These are phyloP conservation scores for Plebejus anna DNA, from an alignment of 2,888 invertebrate species.

Conservation along the genomic window DNA sequence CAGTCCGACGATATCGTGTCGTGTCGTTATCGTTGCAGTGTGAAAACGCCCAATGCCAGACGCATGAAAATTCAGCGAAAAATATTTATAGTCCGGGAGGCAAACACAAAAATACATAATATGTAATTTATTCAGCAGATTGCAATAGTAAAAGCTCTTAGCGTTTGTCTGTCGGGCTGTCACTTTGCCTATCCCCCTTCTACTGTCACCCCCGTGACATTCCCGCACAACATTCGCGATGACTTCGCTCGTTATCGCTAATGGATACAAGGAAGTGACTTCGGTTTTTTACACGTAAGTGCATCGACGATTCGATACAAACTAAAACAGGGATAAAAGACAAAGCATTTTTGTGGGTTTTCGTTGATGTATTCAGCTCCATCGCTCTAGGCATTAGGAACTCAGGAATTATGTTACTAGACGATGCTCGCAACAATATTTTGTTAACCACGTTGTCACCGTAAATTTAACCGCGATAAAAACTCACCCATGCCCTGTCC, in stretches of 20 bases:
- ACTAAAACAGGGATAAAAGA: background rate
- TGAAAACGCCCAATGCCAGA: background rate
- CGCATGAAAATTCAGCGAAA: background rate
- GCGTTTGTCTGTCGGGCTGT: constrained; percentile 62
- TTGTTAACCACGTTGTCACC: too few relatives aligned
- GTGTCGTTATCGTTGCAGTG: too few relatives aligned
- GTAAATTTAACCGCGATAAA: too few relatives aligned
- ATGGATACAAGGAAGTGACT: constrained; percentile 23
- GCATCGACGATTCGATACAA: background rate
- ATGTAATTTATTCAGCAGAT: constrained; percentile 62
- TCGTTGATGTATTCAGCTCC: background rate
- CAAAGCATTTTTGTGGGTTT: background rate
- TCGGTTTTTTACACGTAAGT: background rate
- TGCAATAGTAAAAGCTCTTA: constrained; percentile 62
- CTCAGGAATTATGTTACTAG: background rate
- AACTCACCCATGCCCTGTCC: too few relatives aligned
- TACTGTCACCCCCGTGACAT: constrained; percentile 18
- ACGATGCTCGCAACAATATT: background rate
- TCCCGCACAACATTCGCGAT: constrained; percentile 37
- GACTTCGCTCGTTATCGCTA: constrained; percentile 33
- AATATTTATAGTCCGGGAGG: constrained; percentile 34
- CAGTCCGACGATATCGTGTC: too few relatives aligned
- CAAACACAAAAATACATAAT: constrained; percentile 48
- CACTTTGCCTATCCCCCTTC: constrained; percentile 53
- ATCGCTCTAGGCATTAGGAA: background rate